Evolutionary conservation across 2,888 invertebrate species (phyloP).

Genomic region (Orgyia antiqua): DNA sequence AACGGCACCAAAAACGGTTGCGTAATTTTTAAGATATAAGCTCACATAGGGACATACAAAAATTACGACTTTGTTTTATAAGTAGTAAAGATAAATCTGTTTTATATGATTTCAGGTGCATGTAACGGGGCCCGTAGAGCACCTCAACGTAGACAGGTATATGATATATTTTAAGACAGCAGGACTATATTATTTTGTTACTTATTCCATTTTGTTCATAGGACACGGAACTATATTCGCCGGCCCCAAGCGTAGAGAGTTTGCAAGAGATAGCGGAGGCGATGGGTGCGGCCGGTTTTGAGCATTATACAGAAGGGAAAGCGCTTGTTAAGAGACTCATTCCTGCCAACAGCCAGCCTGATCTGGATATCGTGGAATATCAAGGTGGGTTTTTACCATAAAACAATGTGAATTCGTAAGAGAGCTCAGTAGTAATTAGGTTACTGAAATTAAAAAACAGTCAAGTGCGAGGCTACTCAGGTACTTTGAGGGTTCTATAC

Average conservation of each 20-base stretch:
- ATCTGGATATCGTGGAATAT: conserved; percentile 67
- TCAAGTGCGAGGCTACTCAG: no score
- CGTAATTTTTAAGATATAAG: no score
- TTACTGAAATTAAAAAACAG: no score
- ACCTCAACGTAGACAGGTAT: conserved; percentile 45
- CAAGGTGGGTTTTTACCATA: conserved; percentile 66
- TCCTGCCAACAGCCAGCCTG: conserved; percentile 57
- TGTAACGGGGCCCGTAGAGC: conserved; percentile 41
- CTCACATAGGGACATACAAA: no score
- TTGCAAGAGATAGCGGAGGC: conserved; percentile 68
- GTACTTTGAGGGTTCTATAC: no score
- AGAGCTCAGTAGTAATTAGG: no score
- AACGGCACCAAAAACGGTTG: no score
- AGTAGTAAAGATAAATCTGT: no score
- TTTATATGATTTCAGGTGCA: conserved; percentile 32
- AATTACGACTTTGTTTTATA: no score
- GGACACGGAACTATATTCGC: conserved; percentile 52
- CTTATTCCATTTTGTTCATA: conserved; percentile 20
- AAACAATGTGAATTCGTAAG: no score
- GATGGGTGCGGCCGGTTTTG: conserved; percentile 74
- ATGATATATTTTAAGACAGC: not conserved
- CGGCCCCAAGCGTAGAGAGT: conserved; percentile 63
- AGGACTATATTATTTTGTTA: not conserved
- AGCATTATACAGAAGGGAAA: conserved; percentile 63
- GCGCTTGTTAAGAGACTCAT: conserved; percentile 66